Evolutionary conservation across 1,140 invertebrate species (phyloP).

Genomic region (Hypothenemus hampei): DNA sequence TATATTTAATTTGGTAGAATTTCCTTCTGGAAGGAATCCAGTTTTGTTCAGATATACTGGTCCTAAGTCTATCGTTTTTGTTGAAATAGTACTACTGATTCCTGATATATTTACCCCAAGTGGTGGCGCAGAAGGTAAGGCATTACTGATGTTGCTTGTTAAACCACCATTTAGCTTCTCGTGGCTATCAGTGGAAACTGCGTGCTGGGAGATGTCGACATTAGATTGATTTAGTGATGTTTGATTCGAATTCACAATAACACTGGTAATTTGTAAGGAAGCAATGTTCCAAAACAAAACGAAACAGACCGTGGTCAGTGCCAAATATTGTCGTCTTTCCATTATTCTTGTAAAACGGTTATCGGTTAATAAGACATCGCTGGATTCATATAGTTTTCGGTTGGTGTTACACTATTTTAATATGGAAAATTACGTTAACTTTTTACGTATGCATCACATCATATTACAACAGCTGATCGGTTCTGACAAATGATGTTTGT

Average conservation of each 20-base stretch:
- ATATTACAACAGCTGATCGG: too few relatives aligned
- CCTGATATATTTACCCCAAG: too few relatives aligned
- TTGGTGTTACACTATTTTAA: too few relatives aligned
- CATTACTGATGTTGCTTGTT: background rate
- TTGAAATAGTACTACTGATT: background rate
- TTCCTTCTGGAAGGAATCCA: too few relatives aligned
- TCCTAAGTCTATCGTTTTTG: background rate
- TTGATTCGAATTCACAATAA: background rate
- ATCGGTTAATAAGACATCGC: too few relatives aligned
- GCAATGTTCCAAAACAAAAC: slow-evolving; percentile 31
- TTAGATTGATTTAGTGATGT: background rate
- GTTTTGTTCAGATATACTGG: slow-evolving; percentile 6
- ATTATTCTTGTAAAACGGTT: too few relatives aligned
- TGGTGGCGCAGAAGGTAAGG: background rate
- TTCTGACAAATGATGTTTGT: too few relatives aligned
- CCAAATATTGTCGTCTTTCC: slow-evolving; percentile 9
- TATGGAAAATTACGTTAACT: too few relatives aligned
- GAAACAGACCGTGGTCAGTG: slow-evolving; percentile 26
- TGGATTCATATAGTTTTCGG: too few relatives aligned
- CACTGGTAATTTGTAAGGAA: slow-evolving; percentile 20
- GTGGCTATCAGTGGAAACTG: background rate
- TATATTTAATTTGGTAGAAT: slow-evolving; percentile 37
- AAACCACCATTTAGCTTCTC: background rate
- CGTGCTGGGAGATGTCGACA: background rate
- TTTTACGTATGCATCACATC: too few relatives aligned